Conservation (phyloP, 2,113 vertebrate genomes). For the Microcebus ravelobensis region DNA sequence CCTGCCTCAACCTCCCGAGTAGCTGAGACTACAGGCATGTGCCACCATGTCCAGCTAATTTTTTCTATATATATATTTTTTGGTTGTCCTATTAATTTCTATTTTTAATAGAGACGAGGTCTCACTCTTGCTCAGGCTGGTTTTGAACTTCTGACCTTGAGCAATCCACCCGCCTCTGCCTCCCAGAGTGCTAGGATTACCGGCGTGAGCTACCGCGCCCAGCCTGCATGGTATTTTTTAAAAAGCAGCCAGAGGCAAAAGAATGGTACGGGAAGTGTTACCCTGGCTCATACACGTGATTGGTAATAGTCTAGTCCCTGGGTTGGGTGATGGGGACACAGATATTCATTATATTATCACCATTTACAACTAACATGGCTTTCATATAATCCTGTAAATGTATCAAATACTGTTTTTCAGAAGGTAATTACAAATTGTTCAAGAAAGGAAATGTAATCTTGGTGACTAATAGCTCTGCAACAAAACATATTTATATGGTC, state of each 20-base stretch:
- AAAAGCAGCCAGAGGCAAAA: neutral
- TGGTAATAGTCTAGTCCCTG: neutral
- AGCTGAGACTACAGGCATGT: too few relatives aligned
- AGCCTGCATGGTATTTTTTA: neutral
- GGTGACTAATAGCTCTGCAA: neutral
- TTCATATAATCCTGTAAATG: neutral
- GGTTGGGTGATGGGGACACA: neutral
- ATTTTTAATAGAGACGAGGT: too few relatives aligned
- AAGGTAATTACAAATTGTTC: slow-evolving; percentile 36
- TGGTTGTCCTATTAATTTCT: too few relatives aligned
- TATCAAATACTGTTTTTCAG: slow-evolving; percentile 17
- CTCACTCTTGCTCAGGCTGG: too few relatives aligned
- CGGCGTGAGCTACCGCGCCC: too few relatives aligned
- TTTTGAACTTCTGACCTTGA: too few relatives aligned
- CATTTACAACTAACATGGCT: neutral
- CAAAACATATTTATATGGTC: slow-evolving; percentile 30
- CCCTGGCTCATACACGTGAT: neutral
- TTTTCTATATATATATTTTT: too few relatives aligned
- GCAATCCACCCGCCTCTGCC: too few relatives aligned
- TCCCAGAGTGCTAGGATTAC: too few relatives aligned
- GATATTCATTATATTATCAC: neutral
- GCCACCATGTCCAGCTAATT: too few relatives aligned
- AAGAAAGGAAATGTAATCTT: slow-evolving; percentile 49
- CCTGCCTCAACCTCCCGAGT: too few relatives aligned
- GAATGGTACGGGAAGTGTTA: neutral